These are phyloP conservation scores for Squalus acanthias DNA, from an alignment of 2,797 vertebrate species.

Conservation along the genomic window DNA sequence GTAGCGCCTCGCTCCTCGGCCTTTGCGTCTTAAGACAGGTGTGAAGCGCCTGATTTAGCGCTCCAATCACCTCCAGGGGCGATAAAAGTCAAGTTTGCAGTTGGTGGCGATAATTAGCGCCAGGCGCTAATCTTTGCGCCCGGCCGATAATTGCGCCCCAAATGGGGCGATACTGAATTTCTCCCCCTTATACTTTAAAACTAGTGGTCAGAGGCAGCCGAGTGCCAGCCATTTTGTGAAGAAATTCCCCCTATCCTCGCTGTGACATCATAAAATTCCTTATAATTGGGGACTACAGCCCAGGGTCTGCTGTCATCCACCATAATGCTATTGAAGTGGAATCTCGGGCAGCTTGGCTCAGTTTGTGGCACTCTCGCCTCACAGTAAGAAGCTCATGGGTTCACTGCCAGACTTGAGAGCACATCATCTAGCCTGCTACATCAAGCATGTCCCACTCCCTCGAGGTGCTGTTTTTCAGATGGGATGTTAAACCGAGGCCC, in stretches of 20 bases:
- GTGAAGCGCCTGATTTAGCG: no score
- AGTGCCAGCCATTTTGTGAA: neutral
- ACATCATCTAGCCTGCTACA: neutral
- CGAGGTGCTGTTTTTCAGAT: neutral
- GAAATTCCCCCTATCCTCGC: neutral
- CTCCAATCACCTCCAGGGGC: no score
- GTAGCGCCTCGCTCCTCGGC: no score
- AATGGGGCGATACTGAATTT: no score
- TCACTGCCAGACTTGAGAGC: neutral
- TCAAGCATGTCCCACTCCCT: neutral
- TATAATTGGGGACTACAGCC: neutral
- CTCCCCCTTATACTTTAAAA: no score
- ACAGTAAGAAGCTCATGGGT: neutral
- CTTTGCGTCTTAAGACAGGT: no score
- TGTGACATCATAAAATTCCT: neutral
- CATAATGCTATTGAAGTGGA: neutral
- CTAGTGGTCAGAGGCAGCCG: neutral
- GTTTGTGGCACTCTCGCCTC: neutral
- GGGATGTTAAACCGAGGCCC: neutral
- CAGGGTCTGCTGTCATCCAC: neutral
- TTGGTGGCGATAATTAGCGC: no score
- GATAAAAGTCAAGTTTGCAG: no score
- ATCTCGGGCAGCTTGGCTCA: neutral
- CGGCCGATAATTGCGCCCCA: no score
- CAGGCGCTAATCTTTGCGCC: no score